These are phyloP conservation scores for Aulostomus chinensis DNA, from an alignment of 2,797 vertebrate species.

Conservation along the genomic window DNA sequence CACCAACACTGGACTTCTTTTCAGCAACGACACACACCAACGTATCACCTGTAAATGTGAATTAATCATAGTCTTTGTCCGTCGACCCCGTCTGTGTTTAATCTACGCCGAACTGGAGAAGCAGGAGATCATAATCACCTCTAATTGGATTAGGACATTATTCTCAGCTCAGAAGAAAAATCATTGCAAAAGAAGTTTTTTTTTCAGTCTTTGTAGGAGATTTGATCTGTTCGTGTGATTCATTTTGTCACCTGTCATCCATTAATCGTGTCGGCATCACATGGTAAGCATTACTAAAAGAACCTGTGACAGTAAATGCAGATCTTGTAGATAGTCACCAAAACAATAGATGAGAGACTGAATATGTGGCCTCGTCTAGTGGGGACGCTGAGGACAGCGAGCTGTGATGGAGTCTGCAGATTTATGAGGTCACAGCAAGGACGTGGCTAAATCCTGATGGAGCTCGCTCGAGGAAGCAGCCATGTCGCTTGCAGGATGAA, in stretches of 20 bases:
- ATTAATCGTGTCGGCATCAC: constrained; percentile 25
- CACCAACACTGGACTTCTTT: constrained; percentile 8
- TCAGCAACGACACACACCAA: constrained; percentile 22
- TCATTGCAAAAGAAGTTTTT: not conserved
- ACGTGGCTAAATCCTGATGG: constrained; percentile 41
- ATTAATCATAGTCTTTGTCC: constrained; percentile 25
- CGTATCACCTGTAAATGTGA: constrained; percentile 40
- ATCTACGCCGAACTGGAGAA: constrained; percentile 13
- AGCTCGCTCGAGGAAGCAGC: no score
- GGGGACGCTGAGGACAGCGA: not conserved
- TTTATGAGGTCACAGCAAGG: constrained; percentile 56
- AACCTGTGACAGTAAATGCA: constrained; percentile 1
- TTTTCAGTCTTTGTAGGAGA: constrained; percentile 7
- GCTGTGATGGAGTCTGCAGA: constrained; percentile 28
- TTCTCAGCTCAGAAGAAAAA: constrained; percentile 22
- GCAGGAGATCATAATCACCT: constrained; percentile 20
- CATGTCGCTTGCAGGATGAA: no score
- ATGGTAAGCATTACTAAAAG: no score
- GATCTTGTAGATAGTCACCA: constrained; percentile 40
- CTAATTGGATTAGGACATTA: constrained; percentile 24
- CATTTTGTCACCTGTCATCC: constrained; percentile 6
- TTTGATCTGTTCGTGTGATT: constrained; percentile 27
- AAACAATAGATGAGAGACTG: not conserved
- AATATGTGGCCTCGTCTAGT: not conserved
- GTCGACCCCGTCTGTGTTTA: constrained; percentile 12